Evolutionary conservation across 2,888 invertebrate species (phyloP), one percentile per base, ranked within the genome.

Genomic region (Apeira syringaria): DNA sequence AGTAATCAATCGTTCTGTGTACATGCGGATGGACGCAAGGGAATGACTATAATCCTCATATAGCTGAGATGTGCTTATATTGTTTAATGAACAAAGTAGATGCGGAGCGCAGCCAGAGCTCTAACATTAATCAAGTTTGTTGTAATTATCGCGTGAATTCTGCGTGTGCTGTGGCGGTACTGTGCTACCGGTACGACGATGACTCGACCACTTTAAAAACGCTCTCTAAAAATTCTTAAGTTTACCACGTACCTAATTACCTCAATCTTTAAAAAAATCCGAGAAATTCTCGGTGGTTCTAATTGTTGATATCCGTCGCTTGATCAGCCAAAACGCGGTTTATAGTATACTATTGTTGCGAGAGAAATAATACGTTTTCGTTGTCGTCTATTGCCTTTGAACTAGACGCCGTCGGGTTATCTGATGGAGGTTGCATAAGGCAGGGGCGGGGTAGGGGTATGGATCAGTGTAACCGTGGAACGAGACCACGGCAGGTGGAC

Each of bases 321-420:
- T 22, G 34, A 45, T 39, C 30, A 46, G 44, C 39, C 47, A 43
- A 48, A 34, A 53, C 45, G 51, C 50, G 38, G 29, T 46, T 35
- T 28, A 33, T 49, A 40, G 50, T 56, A 51, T 47, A 54, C 31
- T 44, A 44, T 36, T 46, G 44, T 42, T 47, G 44, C 34, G 32
- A 33, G 51, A 40, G 55, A 55, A 56, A 59, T 42, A 38, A 50
- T 46, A 45, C 20, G 13, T 26, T 38, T 28, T 31, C 20, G 22
- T 33, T 25, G 29, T 34, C 32, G 50, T 40, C 32, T 34, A 33
- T 27, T 40, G 45, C 50, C 44, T 44, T 48, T 32, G 46, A 47
- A 36, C 51, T 50, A 54, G 53, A 54, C 68, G 72, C 73, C 69
- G 72, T 75, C 74, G 77, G 76, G 64, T 76, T 70, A 68, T 68